These are phyloP conservation scores for Tyto alba DNA, from an alignment of 2,113 vertebrate species.

Conservation along the genomic window DNA sequence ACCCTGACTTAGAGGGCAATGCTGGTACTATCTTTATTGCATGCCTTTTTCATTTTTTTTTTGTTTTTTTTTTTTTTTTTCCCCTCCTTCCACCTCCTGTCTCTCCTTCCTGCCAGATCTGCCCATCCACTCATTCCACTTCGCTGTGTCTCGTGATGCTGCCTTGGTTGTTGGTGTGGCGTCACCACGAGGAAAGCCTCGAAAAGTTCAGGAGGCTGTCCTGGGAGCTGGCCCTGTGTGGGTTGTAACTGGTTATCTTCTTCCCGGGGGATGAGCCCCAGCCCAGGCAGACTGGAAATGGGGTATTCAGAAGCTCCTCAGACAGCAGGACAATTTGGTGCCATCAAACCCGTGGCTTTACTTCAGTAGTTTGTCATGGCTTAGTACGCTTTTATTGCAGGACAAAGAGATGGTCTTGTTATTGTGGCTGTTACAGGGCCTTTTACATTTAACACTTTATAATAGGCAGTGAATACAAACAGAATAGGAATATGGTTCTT, in stretches of 20 bases:
- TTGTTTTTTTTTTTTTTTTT: neutral
- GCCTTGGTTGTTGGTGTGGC: neutral
- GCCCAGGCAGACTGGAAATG: neutral
- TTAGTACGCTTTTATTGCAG: neutral
- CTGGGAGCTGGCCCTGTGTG: neutral
- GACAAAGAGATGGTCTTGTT: neutral
- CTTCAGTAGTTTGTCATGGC: neutral
- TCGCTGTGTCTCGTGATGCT: neutral
- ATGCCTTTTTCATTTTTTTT: no score
- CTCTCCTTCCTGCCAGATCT: neutral
- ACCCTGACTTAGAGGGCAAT: rapidly evolving
- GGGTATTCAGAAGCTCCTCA: neutral
- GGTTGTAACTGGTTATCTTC: neutral
- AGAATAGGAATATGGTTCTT: neutral
- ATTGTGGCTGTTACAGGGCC: neutral
- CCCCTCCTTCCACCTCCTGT: neutral
- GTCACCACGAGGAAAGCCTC: neutral
- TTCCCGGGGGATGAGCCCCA: neutral
- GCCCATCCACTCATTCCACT: neutral
- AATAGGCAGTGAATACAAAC: neutral
- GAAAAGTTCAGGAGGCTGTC: neutral
- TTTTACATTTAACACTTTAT: neutral
- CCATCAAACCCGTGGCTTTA: neutral
- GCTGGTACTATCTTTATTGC: neutral
- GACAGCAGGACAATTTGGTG: neutral